Evolutionary conservation across 1,140 invertebrate species (phyloP).

Genomic region (Heliconius hewitsoni): DNA sequence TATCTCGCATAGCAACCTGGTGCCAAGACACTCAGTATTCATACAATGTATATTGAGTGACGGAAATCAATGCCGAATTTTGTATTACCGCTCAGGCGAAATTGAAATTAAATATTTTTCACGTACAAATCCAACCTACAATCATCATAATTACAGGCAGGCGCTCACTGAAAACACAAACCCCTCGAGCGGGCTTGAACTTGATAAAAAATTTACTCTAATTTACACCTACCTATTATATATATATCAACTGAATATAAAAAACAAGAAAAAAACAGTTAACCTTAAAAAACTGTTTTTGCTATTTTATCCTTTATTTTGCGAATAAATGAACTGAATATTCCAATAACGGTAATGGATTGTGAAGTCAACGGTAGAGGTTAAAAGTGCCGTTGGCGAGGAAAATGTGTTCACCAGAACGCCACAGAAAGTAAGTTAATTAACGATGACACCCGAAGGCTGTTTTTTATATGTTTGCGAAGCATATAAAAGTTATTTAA

Average conservation of each 20-base stretch:
- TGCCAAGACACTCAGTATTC: too few species aligned
- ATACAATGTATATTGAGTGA: too few species aligned
- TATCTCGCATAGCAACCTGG: too few species aligned
- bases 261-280: not conserved
- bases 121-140: too few species aligned
- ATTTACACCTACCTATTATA: not conserved
- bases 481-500: not conserved
- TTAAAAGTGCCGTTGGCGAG: not conserved
- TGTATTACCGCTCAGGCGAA: too few species aligned
- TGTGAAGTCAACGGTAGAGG: not conserved
- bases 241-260: not conserved
- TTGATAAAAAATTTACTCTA: too few species aligned
- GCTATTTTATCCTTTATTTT: not conserved
- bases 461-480: not conserved
- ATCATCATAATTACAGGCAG: too few species aligned
- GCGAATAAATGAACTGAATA: not conserved
- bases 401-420: not conserved
- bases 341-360: not conserved
- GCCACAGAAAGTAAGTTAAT: slow-evolving; percentile 8
- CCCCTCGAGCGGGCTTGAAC: too few species aligned
- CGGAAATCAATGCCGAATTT: too few species aligned
- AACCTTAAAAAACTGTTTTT: not conserved
- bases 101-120: too few species aligned
- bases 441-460: not conserved
- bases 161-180: too few species aligned